Conservation (phyloP, 1,140 invertebrate genomes). For the Copidosoma floridanum region DNA sequence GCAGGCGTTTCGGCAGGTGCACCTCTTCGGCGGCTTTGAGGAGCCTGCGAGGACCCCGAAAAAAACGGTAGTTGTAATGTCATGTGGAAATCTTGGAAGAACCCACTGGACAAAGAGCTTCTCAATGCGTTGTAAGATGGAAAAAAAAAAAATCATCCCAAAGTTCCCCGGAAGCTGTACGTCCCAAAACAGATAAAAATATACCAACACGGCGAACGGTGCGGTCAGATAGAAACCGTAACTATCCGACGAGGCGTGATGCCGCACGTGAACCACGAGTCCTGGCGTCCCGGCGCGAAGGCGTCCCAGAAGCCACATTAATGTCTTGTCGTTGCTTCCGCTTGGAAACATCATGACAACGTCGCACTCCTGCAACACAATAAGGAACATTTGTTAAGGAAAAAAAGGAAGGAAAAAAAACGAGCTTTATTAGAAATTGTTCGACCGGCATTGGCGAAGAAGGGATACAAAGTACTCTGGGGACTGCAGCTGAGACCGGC, state of each 20-base stretch:
- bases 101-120: too few relatives aligned
- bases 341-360: constrained; percentile 77
- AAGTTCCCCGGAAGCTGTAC: too few relatives aligned
- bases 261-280: constrained; percentile 77
- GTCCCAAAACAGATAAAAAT: too few relatives aligned
- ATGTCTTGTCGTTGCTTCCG: constrained; percentile 75
- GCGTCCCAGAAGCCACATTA: constrained; percentile 82
- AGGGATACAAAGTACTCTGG: too few relatives aligned
- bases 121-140: too few relatives aligned
- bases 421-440: too few relatives aligned
- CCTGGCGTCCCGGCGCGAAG: constrained; percentile 70
- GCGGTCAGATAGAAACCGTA: constrained; percentile 94
- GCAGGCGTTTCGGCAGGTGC: constrained; percentile 79
- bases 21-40: constrained; percentile 88
- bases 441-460: too few relatives aligned
- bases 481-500: too few relatives aligned
- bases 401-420: too few relatives aligned
- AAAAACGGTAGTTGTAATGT: not conserved
- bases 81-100: too few relatives aligned
- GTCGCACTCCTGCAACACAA: constrained; percentile 68
- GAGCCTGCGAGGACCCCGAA: constrained; percentile 61
- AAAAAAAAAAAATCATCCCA: too few relatives aligned
- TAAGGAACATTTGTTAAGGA: too few relatives aligned
- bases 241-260: constrained; percentile 80
- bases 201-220: constrained; percentile 72